Conservation (phyloP, 37 sponge, comb jelly and placozoan species). For the Agelas oroides region DNA sequence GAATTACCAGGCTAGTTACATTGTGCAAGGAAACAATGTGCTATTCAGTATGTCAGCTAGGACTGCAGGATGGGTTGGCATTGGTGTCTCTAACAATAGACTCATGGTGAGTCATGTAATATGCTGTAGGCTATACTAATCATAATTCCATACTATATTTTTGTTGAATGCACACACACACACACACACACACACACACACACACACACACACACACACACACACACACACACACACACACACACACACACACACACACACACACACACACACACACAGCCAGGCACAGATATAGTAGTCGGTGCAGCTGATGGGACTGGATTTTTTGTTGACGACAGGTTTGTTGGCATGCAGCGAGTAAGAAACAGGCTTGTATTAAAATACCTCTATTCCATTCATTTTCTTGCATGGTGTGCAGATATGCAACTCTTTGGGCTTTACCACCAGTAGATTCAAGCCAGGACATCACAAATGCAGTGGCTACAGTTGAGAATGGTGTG, state of each 20-base stretch:
- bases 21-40: background rate
- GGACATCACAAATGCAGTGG: conserved; percentile 8
- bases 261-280: conserved; percentile 12
- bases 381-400: too few relatives aligned
- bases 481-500: conserved; percentile 3
- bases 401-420: too few relatives aligned
- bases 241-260: too few relatives aligned
- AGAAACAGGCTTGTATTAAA: too few relatives aligned
- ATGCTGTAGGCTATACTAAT: too few relatives aligned
- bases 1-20: conserved; percentile 13
- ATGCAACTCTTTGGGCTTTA: background rate
- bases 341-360: too few relatives aligned
- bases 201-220: too few relatives aligned
- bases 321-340: conserved; percentile 65
- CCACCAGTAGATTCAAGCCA: conserved; percentile 52
- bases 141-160: too few relatives aligned
- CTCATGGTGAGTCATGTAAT: conserved; percentile 22
- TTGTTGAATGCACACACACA: too few relatives aligned
- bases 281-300: conserved; percentile 41
- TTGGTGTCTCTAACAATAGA: conserved; percentile 61
- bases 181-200: too few relatives aligned
- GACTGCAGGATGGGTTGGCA: conserved; percentile 38
- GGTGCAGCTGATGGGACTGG: conserved; percentile 32
- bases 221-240: too few relatives aligned
- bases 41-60: conserved; percentile 32